Base-by-base conservation (phyloP, 2,888 invertebrate species). In the Drosophila hamatofila region DNA sequence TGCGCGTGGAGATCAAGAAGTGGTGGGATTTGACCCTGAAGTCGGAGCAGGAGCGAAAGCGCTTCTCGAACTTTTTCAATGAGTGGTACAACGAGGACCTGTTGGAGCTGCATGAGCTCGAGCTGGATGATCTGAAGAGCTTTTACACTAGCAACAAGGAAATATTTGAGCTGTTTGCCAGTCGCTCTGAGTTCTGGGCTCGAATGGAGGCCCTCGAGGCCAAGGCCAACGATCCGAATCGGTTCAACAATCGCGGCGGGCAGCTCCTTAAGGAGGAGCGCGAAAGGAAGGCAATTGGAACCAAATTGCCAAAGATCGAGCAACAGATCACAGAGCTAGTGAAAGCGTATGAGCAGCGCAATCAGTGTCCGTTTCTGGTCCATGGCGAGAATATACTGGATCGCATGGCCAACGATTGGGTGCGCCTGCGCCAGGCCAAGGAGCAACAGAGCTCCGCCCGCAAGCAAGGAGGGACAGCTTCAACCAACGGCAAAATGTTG, bases 211-310 rank as follows among this genome's bases (percentile, higher is more conserved):
- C 96, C 69, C 92, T 98, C 54, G 97, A 97, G 77, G 94, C 95
- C 23, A 95, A 95, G 58, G 96, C 96, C 0, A 94, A 95, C n/a
- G 96, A 97, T 85, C 96, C 97, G 0, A 96, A 96, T 76, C 94
- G 98, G 0, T 97, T 96, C 90, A 96, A 97, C 81, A 98, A 98
- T 92, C 94, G 98, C 41, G 98, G 98, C 0, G 97, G 98, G 0
- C 96, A 97, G 78, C 93, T 98, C 8, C 93, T 98, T 2, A 95
- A 95, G 58, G 98, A 98, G 91, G 98, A 98, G 92, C 97, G 96
- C 83, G 97, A 97, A 86, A 93, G 98, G n/a, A 98, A 97, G 91
- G 94, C 94, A 11, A 94, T 97, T 12, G 94, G 94, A 39, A 96
- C 93, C 74, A 94, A 96, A 93, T 92, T 97, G 56, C 97, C 97